phyloP scores from a whole-genome alignment of 2,797 vertebrate genomes.

The Sebastes taczanowskii region DNA sequence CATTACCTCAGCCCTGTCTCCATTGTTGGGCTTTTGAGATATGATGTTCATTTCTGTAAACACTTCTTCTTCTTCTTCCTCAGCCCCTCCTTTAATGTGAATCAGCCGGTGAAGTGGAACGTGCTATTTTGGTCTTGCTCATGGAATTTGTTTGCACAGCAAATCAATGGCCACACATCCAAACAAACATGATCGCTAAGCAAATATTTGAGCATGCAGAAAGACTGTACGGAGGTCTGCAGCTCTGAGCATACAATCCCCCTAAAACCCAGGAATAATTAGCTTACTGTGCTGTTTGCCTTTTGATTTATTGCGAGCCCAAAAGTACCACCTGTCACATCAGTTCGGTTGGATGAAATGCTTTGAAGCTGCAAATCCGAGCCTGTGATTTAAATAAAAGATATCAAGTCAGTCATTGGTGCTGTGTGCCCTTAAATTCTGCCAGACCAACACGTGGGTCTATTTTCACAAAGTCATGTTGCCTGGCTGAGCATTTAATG shows the following conservation, averaged over 20 bases:
- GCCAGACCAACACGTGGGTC: background rate
- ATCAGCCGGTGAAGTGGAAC: conserved; percentile 60
- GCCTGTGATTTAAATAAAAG: conserved; percentile 40
- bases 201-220: conserved; percentile 80
- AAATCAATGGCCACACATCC: conserved; percentile 76
- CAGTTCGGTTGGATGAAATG: conserved; percentile 39
- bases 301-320: conserved; percentile 67
- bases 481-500: background rate
- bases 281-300: conserved; percentile 73
- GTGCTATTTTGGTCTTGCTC: conserved; percentile 62
- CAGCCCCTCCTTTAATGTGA: conserved; percentile 54
- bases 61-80: conserved; percentile 22
- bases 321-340: conserved; percentile 70
- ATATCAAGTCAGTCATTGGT: conserved; percentile 4
- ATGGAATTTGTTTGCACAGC: conserved; percentile 71
- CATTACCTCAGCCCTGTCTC: background rate
- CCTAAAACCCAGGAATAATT: conserved; percentile 73
- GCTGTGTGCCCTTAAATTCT: background rate
- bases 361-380: conserved; percentile 45
- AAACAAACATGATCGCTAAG: conserved; percentile 77
- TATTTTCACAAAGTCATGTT: background rate
- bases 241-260: conserved; percentile 61
- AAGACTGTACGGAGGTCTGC: conserved; percentile 63
- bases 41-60: conserved; percentile 44
- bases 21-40: conserved; percentile 30